Conservation (phyloP, 2,888 invertebrate species). For the Caenorhabditis sp. region DNA sequence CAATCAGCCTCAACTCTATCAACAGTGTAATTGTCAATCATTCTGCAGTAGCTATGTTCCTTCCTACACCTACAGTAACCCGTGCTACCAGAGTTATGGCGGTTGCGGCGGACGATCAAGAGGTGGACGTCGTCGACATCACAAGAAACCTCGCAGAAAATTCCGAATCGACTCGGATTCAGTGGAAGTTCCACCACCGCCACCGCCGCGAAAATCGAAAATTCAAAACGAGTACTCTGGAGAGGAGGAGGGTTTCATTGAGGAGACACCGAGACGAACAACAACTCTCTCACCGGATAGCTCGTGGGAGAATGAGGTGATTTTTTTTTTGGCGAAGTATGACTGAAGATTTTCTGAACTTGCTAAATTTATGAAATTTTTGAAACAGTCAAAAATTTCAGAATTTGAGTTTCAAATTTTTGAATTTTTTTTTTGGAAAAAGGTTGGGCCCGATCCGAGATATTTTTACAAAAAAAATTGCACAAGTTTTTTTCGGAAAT, state of each 20-base stretch:
- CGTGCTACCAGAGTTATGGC: conserved; percentile 5
- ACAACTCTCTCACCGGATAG: conserved; percentile 5
- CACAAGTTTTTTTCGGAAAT: not conserved
- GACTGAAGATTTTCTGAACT: no score
- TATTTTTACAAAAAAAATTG: no score
- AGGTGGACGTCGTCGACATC: conserved; percentile 14
- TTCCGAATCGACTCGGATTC: conserved; percentile 27
- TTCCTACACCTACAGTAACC: conserved; percentile 15
- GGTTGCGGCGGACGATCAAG: no score
- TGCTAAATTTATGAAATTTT: no score
- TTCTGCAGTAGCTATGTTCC: conserved; percentile 39
- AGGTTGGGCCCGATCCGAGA: no score
- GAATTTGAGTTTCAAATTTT: no score
- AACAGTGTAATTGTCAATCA: conserved; percentile 49
- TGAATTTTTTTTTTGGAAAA: no score
- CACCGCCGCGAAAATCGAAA: conserved; percentile 23
- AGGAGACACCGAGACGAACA: conserved; percentile 19
- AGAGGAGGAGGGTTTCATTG: conserved; percentile 34
- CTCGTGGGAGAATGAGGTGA: conserved; percentile 37
- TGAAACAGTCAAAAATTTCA: no score
- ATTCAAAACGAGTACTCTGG: conserved; percentile 7
- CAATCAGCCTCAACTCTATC: conserved; percentile 48
- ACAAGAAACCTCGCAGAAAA: conserved; percentile 31
- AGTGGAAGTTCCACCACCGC: conserved; percentile 11
- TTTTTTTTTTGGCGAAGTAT: not conserved